Conservation (phyloP, 2,113 vertebrate species). For the Semnornis frantzii region DNA sequence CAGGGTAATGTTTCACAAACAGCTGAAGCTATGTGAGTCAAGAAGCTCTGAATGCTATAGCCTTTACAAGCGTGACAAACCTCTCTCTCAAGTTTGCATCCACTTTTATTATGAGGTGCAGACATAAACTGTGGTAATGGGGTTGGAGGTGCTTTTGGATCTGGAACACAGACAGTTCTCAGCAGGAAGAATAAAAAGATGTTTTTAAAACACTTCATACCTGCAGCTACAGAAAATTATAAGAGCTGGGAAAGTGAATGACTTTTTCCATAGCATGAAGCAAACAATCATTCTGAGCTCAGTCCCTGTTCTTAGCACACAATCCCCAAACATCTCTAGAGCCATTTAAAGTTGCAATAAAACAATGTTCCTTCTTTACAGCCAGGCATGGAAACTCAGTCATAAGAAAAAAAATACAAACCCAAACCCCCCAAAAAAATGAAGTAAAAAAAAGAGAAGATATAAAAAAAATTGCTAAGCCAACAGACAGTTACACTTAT, state of each 20-base stretch:
- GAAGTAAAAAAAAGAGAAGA: not conserved
- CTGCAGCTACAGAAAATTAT: not conserved
- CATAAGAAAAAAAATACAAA: not conserved
- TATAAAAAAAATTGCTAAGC: not conserved
- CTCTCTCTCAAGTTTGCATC: not conserved
- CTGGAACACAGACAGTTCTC: not conserved
- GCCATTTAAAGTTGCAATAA: not conserved
- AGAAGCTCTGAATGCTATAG: not conserved
- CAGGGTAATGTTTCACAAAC: rapidly evolving
- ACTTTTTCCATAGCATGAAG: not conserved
- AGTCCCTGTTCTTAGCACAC: not conserved
- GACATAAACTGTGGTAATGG: not conserved
- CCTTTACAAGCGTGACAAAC: not conserved
- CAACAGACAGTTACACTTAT: not conserved
- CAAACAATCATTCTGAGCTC: not conserved
- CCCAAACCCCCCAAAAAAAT: no score
- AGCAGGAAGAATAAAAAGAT: not conserved
- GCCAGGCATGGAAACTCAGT: not conserved
- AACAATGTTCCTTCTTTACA: not conserved
- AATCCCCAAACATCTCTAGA: not conserved
- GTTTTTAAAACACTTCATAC: not conserved
- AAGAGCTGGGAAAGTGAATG: not conserved
- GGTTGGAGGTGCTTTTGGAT: not conserved
- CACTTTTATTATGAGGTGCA: not conserved
- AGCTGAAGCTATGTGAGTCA: not conserved